Evolutionary conservation across 2,888 invertebrate genomes (phyloP).

Genomic region (Balanococcus diminutus): DNA sequence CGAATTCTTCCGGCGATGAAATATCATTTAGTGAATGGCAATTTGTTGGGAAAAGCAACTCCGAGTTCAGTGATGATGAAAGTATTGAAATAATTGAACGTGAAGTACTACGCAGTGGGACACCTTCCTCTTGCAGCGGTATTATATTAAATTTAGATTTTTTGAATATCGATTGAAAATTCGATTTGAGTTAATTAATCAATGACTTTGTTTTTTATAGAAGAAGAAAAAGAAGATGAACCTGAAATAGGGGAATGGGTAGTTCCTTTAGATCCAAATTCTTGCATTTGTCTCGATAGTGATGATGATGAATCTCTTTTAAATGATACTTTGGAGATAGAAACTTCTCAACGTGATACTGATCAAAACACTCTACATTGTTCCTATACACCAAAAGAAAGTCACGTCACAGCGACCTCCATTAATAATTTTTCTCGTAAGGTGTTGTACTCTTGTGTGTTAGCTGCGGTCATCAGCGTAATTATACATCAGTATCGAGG

Average conservation of each 20-base stretch:
- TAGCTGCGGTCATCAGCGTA: not conserved
- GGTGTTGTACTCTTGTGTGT: not conserved
- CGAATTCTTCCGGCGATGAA: not conserved
- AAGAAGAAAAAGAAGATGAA: not conserved
- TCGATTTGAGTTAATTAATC: not conserved
- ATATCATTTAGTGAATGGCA: conserved; percentile 42
- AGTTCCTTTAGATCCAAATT: not conserved
- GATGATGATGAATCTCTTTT: not conserved
- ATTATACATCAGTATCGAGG: not conserved
- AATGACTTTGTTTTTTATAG: not conserved
- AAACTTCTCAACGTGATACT: not conserved
- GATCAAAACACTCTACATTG: not conserved
- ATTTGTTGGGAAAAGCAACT: not conserved
- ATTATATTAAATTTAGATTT: not conserved
- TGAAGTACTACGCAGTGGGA: not conserved
- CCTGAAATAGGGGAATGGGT: not conserved
- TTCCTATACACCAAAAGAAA: not conserved
- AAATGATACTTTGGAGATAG: not conserved
- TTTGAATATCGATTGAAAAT: not conserved
- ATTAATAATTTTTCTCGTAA: not conserved
- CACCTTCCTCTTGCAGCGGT: not conserved
- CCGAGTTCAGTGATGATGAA: conserved; percentile 36
- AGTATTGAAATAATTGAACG: conserved; percentile 48
- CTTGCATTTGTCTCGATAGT: not conserved
- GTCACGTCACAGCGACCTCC: not conserved